Conservation (phyloP, 1,140 invertebrate species). For the Sitophilus oryzae region DNA sequence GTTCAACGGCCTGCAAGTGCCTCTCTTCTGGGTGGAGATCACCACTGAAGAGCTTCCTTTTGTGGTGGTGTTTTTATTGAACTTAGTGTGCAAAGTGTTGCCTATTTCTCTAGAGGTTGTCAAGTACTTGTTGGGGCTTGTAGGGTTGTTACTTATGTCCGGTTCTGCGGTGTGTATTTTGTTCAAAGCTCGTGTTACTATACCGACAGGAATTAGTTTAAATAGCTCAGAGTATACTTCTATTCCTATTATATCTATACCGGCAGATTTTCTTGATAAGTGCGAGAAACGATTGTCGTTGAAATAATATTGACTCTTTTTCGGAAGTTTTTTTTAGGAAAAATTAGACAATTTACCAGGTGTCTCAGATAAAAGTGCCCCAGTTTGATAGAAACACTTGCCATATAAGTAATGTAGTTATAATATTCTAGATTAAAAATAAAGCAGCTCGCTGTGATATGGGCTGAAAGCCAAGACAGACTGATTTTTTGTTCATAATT, state of each 20-base stretch:
- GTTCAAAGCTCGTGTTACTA: conserved; percentile 13
- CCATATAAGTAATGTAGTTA: too few species aligned
- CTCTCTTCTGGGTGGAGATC: conserved; percentile 61
- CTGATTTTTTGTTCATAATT: too few species aligned
- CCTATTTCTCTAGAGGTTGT: conserved; percentile 41
- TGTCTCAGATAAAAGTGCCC: too few species aligned
- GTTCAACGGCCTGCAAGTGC: conserved; percentile 58
- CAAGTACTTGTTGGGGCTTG: conserved; percentile 40
- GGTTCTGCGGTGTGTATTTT: conserved; percentile 35
- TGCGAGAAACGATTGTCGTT: conserved; percentile 21
- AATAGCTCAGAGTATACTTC: conserved; percentile 22
- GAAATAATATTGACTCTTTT: too few species aligned
- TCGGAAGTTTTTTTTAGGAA: too few species aligned
- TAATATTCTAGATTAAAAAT: too few species aligned
- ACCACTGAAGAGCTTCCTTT: conserved; percentile 41
- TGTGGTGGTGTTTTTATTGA: conserved; percentile 35
- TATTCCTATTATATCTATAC: conserved; percentile 24
- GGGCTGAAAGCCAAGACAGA: too few species aligned
- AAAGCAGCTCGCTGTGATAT: too few species aligned
- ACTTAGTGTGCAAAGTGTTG: conserved; percentile 37
- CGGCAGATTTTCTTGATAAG: conserved; percentile 21
- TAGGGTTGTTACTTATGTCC: conserved; percentile 42
- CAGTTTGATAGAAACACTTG: too few species aligned
- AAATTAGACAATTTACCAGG: too few species aligned
- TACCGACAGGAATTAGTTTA: conserved; percentile 16